Percentiles rank a stretch among this genome's conserved stretches.
Conservation (phyloP, 2,113 vertebrate species). For the Prolemur simus region DNA sequence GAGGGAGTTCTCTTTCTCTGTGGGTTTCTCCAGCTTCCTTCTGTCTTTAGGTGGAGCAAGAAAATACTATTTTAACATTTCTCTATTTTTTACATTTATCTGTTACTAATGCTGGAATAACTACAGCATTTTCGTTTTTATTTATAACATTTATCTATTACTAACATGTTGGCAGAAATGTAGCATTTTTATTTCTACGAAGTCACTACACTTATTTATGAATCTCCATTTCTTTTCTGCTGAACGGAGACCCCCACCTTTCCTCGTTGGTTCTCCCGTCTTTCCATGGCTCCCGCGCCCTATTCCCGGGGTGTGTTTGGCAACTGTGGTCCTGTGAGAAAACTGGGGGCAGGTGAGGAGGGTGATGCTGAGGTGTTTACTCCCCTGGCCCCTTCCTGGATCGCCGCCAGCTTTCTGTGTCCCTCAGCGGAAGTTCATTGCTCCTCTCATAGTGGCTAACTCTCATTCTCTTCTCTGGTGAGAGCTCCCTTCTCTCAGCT, state of each 20-base stretch:
- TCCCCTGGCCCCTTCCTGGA: not conserved
- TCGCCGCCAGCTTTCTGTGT: not conserved
- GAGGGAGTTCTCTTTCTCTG: not conserved
- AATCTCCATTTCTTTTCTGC: not conserved
- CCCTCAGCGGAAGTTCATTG: not conserved
- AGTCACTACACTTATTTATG: not conserved
- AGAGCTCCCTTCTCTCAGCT: not conserved
- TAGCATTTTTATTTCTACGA: not conserved
- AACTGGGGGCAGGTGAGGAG: not conserved
- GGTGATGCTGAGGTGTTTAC: rapidly evolving
- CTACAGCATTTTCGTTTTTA: not conserved
- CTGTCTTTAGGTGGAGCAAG: not conserved
- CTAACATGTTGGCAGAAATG: not conserved
- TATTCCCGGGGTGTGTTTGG: not conserved
- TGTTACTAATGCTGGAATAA: too few species aligned
- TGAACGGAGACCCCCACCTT: not conserved
- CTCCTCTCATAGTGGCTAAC: not conserved
- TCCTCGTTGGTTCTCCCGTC: not conserved
- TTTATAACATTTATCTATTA: not conserved
- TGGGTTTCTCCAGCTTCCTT: not conserved
- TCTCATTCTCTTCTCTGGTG: not conserved
- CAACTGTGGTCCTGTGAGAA: not conserved
- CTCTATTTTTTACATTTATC: too few species aligned
- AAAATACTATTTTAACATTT: not conserved
- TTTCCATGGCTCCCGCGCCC: not conserved